A percentile compares a stretch with the other conserved stretches of the same genome.
phyloP scores from a whole-genome alignment of 2,113 vertebrate species.

The Zeus faber region DNA sequence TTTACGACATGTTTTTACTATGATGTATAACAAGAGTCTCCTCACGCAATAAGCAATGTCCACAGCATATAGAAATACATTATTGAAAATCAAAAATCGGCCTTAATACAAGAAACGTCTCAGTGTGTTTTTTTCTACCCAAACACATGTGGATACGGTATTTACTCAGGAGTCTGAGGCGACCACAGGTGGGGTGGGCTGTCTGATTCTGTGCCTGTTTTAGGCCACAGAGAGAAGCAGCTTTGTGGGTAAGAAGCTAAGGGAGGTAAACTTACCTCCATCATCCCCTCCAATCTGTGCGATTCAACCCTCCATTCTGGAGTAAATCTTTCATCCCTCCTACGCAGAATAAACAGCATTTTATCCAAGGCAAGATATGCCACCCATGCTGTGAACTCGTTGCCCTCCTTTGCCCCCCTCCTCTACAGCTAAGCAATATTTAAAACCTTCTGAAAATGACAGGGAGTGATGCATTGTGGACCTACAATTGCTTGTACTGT shows the following conservation, averaged over 20 bases:
- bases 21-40: conserved; percentile 20
- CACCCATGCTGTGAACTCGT: conserved; percentile 49
- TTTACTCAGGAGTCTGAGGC: conserved; percentile 74
- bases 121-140: conserved; percentile 52
- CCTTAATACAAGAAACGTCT: conserved; percentile 31
- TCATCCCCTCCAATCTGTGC: conserved; percentile 11
- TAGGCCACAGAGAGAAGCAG: conserved; percentile 44
- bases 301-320: conserved; percentile 5
- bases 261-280: conserved; percentile 20
- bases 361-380: conserved; percentile 21
- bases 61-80: conserved; percentile 36
- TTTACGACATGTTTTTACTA: conserved; percentile 23
- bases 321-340: conserved; percentile 29
- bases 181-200: conserved; percentile 65
- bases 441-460: conserved; percentile 50
- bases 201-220: conserved; percentile 59
- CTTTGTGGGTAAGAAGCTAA: conserved; percentile 48
- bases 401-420: conserved; percentile 33
- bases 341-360: conserved; percentile 36
- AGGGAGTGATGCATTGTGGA: too few relatives aligned
- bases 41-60: conserved; percentile 29
- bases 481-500: conserved; percentile 53
- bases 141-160: conserved; percentile 57
- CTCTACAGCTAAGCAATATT: conserved; percentile 42
- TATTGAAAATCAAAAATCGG: conserved; percentile 25